These are phyloP conservation scores for Papio anubis DNA, from an alignment of 2,113 vertebrate species.

Conservation along the genomic window DNA sequence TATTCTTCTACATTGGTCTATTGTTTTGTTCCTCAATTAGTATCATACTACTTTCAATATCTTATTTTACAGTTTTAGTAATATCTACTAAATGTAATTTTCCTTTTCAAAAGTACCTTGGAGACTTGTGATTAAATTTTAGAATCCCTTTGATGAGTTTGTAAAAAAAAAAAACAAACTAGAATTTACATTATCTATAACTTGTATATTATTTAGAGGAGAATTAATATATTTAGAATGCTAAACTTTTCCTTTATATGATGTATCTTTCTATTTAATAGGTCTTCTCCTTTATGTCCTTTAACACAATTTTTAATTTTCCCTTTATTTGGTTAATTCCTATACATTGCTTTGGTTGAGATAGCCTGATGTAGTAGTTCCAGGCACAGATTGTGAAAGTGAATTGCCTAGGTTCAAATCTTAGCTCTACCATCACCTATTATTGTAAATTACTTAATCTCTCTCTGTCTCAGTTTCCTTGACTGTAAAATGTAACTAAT, in stretches of 20 bases:
- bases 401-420: background rate
- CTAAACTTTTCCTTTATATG: background rate
- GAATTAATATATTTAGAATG: background rate
- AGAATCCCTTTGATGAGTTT: background rate
- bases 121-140: background rate
- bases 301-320: background rate
- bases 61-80: background rate
- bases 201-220: background rate
- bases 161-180: background rate
- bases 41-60: background rate
- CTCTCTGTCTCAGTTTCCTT: background rate
- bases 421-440: background rate
- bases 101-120: background rate
- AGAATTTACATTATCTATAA: background rate
- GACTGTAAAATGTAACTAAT: background rate
- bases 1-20: background rate
- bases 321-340: background rate
- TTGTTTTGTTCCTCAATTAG: background rate
- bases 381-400: background rate
- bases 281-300: background rate
- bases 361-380: background rate
- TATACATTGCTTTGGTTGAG: background rate
- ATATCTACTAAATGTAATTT: background rate
- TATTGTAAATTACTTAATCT: background rate
- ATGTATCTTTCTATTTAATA: background rate